These are phyloP conservation scores for Ophioninae sp. DNA, from an alignment of 2,888 invertebrate genomes.

Conservation along the genomic window DNA sequence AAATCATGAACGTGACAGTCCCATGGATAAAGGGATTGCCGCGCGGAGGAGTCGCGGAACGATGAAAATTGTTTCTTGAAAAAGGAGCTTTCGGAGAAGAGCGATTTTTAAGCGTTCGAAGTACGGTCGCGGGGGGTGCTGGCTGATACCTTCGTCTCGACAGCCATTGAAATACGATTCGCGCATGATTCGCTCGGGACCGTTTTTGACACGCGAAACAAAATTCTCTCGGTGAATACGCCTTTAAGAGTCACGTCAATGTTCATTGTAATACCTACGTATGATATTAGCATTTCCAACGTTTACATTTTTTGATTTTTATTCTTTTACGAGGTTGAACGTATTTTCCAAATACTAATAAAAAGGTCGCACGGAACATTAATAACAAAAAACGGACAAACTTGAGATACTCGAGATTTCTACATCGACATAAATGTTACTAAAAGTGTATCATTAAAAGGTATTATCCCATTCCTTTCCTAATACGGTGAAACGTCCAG, in stretches of 20 bases:
- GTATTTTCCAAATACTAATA: too few relatives aligned
- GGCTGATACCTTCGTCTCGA: constrained; percentile 4
- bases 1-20: constrained; percentile 49
- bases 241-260: constrained; percentile 32
- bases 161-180: constrained; percentile 28
- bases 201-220: constrained; percentile 2
- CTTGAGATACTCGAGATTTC: too few relatives aligned
- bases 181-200: constrained; percentile 27
- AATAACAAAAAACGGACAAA: too few relatives aligned
- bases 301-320: too few relatives aligned
- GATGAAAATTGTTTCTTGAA: constrained; percentile 50
- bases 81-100: constrained; percentile 12
- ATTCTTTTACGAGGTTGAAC: too few relatives aligned
- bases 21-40: constrained; percentile 40
- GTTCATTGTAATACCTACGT: too few relatives aligned
- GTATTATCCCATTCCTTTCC: too few relatives aligned
- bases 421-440: too few relatives aligned
- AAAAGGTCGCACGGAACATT: too few relatives aligned
- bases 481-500: too few relatives aligned
- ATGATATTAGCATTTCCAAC: too few relatives aligned
- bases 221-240: constrained; percentile 13
- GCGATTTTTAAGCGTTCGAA: constrained; percentile 18
- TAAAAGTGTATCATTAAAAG: too few relatives aligned
- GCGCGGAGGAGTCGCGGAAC: constrained; percentile 4
- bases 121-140: neutral